Percentiles rank a stretch among this genome's conserved stretches.
phyloP scores from a whole-genome alignment of 1,140 invertebrate species.

The Orchesella cincta region DNA sequence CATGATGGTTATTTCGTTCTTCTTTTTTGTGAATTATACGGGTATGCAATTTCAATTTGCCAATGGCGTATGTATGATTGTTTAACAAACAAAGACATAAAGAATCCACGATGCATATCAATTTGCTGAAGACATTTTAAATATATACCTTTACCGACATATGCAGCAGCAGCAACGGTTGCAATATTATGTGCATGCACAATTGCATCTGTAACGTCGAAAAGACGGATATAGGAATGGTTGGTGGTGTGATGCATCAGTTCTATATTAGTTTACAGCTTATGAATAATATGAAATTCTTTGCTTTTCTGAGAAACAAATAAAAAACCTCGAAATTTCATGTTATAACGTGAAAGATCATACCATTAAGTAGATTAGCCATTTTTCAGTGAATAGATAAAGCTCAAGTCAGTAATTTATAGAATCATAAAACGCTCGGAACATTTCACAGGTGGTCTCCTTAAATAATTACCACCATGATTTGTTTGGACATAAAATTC shows the following conservation, averaged over 20 bases:
- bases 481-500: background rate
- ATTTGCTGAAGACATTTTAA: background rate
- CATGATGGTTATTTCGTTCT: background rate
- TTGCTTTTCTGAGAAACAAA: background rate
- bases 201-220: too few species aligned
- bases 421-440: background rate
- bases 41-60: too few species aligned
- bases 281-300: too few species aligned
- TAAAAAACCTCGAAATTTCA: background rate
- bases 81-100: background rate
- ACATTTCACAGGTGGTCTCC: slow-evolving; percentile 13
- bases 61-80: background rate
- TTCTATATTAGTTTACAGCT: too few species aligned
- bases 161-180: background rate
- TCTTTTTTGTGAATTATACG: background rate
- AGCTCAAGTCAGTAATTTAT: background rate
- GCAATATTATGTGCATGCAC: background rate
- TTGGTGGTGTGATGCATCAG: too few species aligned
- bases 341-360: background rate
- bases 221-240: too few species aligned
- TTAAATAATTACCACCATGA: background rate
- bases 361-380: background rate
- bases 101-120: background rate
- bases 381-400: background rate
- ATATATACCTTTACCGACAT: background rate